Base-by-base conservation (phyloP, 2,113 vertebrate species). In the Axis porcinus region DNA sequence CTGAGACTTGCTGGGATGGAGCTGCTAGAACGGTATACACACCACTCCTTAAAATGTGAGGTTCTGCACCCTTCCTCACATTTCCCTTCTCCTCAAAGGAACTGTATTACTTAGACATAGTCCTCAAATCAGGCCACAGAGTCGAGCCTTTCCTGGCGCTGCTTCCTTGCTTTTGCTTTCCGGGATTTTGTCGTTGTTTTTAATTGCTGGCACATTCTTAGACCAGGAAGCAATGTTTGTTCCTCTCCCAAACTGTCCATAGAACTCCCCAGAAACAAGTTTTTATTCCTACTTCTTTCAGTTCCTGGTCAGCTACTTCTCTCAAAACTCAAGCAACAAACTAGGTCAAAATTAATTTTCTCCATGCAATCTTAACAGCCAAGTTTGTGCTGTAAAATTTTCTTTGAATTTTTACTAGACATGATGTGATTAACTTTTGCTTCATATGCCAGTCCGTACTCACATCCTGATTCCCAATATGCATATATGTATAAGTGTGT, bases 1-100 rank as follows among this genome's bases (percentile, higher is more conserved):
- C 47, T 6, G 2, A 30, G 33, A 58, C 4, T 10, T 27, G 23
- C 25, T 33, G 47, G 25, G 13, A 17, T 12, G 25, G 55, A 45
- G 12, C 7, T 33, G 5, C 6, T 30, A 1, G 7, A 15, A 15
- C 1, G 11, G 17, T 6, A 78, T 17, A 11, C 16, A 36, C 0
- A 27, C 2, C 16, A 2, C 3, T 57, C 27, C 30, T 58, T 85
- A 5, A 74, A 79, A 36, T 43, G 36, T 43, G 16, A 89, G 2
- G 11, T 5, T 1, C 17, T 50, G 27, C 21, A 23, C 19, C 27
- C 14, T 62, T 16, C 7, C 13, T 7, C 33, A 25, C 11, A 11
- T 14, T 54, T 92, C 27, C 19, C 8, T 92, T 92, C 15, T 54
- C 15, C 36, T 79, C 36, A 74, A 81, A 79, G 54, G 83, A 79